These are phyloP conservation scores for Indri indri DNA, from an alignment of 2,113 vertebrate species.

Conservation along the genomic window DNA sequence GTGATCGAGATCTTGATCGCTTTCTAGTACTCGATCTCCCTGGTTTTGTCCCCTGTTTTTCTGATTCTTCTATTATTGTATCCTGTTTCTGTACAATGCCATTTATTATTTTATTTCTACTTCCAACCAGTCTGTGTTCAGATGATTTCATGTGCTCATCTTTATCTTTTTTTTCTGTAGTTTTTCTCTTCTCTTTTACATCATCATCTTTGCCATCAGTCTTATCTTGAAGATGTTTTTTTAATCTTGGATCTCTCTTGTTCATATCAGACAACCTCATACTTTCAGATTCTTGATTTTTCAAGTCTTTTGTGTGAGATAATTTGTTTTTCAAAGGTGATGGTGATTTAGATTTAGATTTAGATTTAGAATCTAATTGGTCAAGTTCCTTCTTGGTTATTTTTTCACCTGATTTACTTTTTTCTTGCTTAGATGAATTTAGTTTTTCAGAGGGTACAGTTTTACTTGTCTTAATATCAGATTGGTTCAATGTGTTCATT, in stretches of 20 bases:
- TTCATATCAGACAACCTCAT: slow-evolving; percentile 85
- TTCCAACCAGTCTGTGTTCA: slow-evolving; percentile 85
- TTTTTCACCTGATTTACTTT: slow-evolving; percentile 85
- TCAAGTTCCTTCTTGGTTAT: slow-evolving; percentile 86
- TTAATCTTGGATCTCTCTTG: slow-evolving; percentile 94
- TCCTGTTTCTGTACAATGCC: slow-evolving; percentile 92
- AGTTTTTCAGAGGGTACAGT: slow-evolving; percentile 84
- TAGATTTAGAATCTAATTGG: slow-evolving; percentile 86
- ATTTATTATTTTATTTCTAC: slow-evolving; percentile 90
- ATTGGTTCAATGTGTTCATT: slow-evolving; percentile 64
- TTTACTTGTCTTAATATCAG: slow-evolving; percentile 86
- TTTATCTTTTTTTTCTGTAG: slow-evolving; percentile 90
- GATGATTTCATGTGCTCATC: slow-evolving; percentile 87
- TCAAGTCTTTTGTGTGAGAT: slow-evolving; percentile 83
- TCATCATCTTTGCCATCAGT: slow-evolving; percentile 88
- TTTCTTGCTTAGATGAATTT: slow-evolving; percentile 85
- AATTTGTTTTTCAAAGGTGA: slow-evolving; percentile 90
- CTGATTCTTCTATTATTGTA: slow-evolving; percentile 80
- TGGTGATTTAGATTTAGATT: slow-evolving; percentile 92
- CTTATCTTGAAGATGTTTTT: slow-evolving; percentile 92
- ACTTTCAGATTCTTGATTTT: slow-evolving; percentile 85
- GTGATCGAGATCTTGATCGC: slow-evolving; percentile 91
- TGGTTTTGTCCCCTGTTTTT: slow-evolving; percentile 87
- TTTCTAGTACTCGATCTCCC: slow-evolving; percentile 90
- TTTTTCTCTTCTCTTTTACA: slow-evolving; percentile 91